Base-by-base conservation (phyloP, 1,140 invertebrate species). In the Pseudobourletiella spinata region DNA sequence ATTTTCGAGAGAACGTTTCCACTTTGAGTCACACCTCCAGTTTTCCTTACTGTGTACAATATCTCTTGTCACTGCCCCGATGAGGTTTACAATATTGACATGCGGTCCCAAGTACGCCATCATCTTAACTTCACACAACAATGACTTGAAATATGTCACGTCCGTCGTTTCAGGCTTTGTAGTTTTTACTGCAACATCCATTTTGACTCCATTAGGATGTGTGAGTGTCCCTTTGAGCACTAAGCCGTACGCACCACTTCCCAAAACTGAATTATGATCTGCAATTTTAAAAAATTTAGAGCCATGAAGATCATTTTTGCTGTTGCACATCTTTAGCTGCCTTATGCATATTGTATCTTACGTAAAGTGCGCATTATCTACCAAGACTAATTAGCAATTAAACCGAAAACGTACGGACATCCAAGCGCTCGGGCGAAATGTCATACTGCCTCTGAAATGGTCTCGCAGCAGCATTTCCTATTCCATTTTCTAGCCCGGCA, bases 121-220 rank as follows among this genome's bases (percentile, higher is more conserved):
- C 1, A 65, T 43, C 43, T 65, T 65, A 15, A 65, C 16, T 57
- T 65, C 63, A 18, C 24, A 30, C 15, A 65, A 28, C 4, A 65
- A 28, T 1, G 57, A 20, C 20, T 29, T 52, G 15, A 65, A 32
- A 25, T 39, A 39, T 11, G 32, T 39, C 8, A 39, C 32, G n/a
- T n/a, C 32, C 8, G 32, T n/a, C n/a, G 32, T n/a, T 11, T 39
- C 32, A 39, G 32, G n/a, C n/a, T 39, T 39, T 8, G 32, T 39
- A 39, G 32, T 11, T n/a, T 39, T 39, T 39, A 39, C 32, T 11
- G 32, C 32, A n/a, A 39, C 32, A n/a, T 39, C 32, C 8, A 39
- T 39, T 39, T 8, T 39, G n/a, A 11, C 32, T 39, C 32, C 32
- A 39, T 8, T 39, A 8, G 32, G 32, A 8, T 39, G 32, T 39